A percentile compares a stretch with the other conserved stretches of the same genome.
Evolutionary conservation across 2,888 invertebrate species (phyloP).

Genomic region (Caenorhabditis sp.): DNA sequence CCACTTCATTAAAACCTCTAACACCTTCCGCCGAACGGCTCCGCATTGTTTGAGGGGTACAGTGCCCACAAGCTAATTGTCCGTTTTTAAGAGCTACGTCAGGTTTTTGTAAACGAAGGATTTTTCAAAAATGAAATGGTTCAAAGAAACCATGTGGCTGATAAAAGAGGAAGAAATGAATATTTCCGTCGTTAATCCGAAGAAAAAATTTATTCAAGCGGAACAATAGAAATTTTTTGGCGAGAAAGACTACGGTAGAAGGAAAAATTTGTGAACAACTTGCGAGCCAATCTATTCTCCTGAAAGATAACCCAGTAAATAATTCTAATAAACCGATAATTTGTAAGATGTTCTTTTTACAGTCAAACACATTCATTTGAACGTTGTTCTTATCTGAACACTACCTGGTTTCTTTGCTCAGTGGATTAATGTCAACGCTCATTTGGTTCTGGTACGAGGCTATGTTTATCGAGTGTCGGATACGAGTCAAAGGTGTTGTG

Average conservation of each 20-base stretch:
- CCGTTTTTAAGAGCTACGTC: neutral
- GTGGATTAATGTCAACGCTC: constrained; percentile 8
- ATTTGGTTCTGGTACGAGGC: neutral
- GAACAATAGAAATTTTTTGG: neutral
- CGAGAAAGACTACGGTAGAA: neutral
- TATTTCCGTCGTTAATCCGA: neutral
- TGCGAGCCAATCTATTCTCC: no score
- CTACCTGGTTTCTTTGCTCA: constrained; percentile 8
- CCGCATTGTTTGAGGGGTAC: constrained; percentile 31
- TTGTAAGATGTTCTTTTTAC: neutral
- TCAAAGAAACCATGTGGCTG: neutral
- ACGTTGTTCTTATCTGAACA: no score
- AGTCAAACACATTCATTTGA: no score
- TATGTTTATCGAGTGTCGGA: constrained; percentile 54
- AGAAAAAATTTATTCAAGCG: neutral
- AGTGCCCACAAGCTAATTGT: neutral
- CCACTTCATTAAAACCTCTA: constrained; percentile 65
- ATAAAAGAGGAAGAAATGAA: neutral
- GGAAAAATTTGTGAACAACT: no score
- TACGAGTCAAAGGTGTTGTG: constrained; percentile 56
- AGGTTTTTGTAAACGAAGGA: no score
- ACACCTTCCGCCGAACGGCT: constrained; percentile 43
- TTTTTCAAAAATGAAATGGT: no score
- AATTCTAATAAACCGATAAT: no score
- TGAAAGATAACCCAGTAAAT: no score